These are phyloP conservation scores for Torymus auratus DNA, from an alignment of 2,888 invertebrate genomes.

Conservation along the genomic window DNA sequence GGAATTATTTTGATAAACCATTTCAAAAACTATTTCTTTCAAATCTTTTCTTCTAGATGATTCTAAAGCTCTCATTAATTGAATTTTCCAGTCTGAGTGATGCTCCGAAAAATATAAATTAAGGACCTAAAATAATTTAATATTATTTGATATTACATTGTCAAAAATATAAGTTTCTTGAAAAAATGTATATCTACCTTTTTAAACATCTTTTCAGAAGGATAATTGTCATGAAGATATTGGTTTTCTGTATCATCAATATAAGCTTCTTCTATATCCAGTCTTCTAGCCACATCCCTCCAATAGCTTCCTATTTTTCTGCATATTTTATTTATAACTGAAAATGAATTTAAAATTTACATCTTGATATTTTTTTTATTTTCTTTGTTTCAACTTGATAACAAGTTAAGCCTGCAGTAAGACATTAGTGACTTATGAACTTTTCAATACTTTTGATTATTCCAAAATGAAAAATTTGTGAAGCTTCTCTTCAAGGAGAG, in stretches of 20 bases:
- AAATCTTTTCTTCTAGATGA: slow-evolving; percentile 70
- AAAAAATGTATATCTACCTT: slow-evolving; percentile 28
- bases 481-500: too few relatives aligned
- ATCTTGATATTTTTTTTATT: too few relatives aligned
- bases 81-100: slow-evolving; percentile 64
- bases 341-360: slow-evolving; percentile 40
- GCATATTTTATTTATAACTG: slow-evolving; percentile 66
- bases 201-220: slow-evolving; percentile 59
- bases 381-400: too few relatives aligned
- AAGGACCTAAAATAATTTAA: slow-evolving; percentile 65
- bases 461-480: too few relatives aligned
- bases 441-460: too few relatives aligned
- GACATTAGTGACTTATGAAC: too few relatives aligned
- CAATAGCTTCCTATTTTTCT: slow-evolving; percentile 68
- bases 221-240: slow-evolving; percentile 63
- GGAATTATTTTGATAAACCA: slow-evolving; percentile 7
- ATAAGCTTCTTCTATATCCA: slow-evolving; percentile 67
- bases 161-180: too few relatives aligned
- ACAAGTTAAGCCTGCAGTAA: too few relatives aligned
- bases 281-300: slow-evolving; percentile 69
- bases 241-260: slow-evolving; percentile 68
- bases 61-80: slow-evolving; percentile 68
- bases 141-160: neutral
- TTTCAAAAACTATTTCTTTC: slow-evolving; percentile 64
- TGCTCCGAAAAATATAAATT: slow-evolving; percentile 64